Evolutionary conservation across 2,888 invertebrate genomes (phyloP).

Genomic region (Habroteleia sp.): DNA sequence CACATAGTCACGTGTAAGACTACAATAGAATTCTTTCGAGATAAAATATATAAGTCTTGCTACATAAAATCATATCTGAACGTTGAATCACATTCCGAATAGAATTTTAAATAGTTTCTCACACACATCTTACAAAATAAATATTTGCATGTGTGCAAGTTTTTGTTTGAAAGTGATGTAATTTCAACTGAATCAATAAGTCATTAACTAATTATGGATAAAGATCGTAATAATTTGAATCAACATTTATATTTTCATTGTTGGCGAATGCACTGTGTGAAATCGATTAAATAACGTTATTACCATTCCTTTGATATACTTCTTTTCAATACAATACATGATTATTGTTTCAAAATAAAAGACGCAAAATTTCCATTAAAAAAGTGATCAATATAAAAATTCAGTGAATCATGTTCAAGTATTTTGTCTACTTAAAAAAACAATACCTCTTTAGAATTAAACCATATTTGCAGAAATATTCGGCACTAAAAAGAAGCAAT

Average conservation of each 20-base stretch:
- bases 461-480: too few relatives aligned
- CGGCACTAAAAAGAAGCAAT: too few relatives aligned
- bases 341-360: too few relatives aligned
- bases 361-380: too few relatives aligned
- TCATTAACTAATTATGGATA: constrained; percentile 12
- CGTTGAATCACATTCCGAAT: constrained; percentile 30
- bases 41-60: constrained; percentile 22
- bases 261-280: too few relatives aligned
- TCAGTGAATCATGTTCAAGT: too few relatives aligned
- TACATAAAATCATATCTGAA: constrained; percentile 30
- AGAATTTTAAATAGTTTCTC: constrained; percentile 37
- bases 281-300: too few relatives aligned
- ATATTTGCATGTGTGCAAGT: constrained; percentile 11
- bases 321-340: too few relatives aligned
- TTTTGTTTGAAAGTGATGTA: constrained; percentile 28
- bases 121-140: constrained; percentile 24
- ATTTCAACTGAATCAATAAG: constrained; percentile 27
- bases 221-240: constrained; percentile 1
- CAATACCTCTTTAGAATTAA: too few relatives aligned
- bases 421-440: too few relatives aligned
- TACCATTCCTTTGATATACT: too few relatives aligned
- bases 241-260: constrained; percentile 20
- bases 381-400: too few relatives aligned
- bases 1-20: constrained; percentile 22
- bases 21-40: constrained; percentile 41